Conservation (phyloP, 2,797 vertebrate genomes). For the Lacerta agilis region DNA sequence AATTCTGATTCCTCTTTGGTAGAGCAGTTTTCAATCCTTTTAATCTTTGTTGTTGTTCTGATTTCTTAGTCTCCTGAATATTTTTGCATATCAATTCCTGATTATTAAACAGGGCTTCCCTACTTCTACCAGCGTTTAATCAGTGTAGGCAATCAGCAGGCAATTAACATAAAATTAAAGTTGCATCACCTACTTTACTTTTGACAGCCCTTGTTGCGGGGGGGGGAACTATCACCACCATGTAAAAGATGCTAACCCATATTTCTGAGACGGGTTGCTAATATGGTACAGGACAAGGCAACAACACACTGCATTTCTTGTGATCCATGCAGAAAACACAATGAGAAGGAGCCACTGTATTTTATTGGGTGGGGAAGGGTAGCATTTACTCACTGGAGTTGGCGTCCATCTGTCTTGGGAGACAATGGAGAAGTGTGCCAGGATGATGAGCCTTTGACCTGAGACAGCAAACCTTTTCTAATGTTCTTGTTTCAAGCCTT, state of each 20-base stretch:
- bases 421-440: no score
- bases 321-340: conserved; percentile 16
- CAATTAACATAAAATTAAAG: conserved; percentile 44
- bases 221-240: conserved; percentile 42
- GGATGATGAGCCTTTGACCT: no score
- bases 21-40: neutral
- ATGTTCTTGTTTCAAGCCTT: neutral
- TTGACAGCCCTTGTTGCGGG: conserved; percentile 42
- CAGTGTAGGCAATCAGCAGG: conserved; percentile 54
- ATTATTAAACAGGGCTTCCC: conserved; percentile 59
- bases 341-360: conserved; percentile 14
- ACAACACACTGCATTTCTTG: neutral
- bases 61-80: conserved; percentile 38
- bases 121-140: conserved; percentile 41
- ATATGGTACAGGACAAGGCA: conserved; percentile 14
- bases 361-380: neutral
- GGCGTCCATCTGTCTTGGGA: no score
- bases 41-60: conserved; percentile 26
- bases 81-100: conserved; percentile 5
- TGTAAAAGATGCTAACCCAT: conserved; percentile 52
- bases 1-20: conserved; percentile 20
- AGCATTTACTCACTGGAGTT: no score
- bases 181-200: conserved; percentile 40
- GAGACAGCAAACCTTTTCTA: no score
- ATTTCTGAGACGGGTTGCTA: conserved; percentile 47